Percentiles rank a stretch among this genome's conserved stretches.
These are phyloP conservation scores for Pygoscelis adeliae DNA, from an alignment of 2,113 vertebrate species.

Conservation along the genomic window DNA sequence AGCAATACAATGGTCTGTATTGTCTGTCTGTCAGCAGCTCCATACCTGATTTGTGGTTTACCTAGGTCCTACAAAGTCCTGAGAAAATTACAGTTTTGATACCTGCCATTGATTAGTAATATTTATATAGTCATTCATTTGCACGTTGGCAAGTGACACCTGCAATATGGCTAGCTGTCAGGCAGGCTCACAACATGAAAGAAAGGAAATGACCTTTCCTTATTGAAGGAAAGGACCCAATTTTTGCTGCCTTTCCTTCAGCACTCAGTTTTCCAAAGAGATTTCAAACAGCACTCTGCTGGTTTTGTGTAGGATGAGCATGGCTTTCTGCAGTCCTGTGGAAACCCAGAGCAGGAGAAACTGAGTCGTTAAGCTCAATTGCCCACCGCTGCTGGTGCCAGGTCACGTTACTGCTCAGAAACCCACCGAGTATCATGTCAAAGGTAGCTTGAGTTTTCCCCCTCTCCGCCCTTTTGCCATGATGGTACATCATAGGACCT, in stretches of 20 bases:
- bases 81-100: slow-evolving; percentile 22
- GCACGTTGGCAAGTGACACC: not conserved
- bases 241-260: not conserved
- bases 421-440: not conserved
- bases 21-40: slow-evolving; percentile 18
- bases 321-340: not conserved
- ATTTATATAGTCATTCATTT: not conserved
- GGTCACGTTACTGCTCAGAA: not conserved
- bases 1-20: not conserved
- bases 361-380: rapidly evolving
- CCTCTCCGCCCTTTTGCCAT: not conserved
- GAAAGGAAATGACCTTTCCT: not conserved
- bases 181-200: not conserved
- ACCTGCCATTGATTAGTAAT: slow-evolving; percentile 2
- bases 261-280: rapidly evolving
- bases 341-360: not conserved
- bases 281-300: not conserved
- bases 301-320: not conserved
- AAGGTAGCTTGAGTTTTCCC: not conserved
- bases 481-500: not conserved
- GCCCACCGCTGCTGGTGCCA: not conserved
- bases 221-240: not conserved
- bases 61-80: not conserved
- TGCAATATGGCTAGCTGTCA: not conserved
- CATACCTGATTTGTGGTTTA: not conserved